Conservation (phyloP, 2,113 vertebrate species). For the Gorsachius goisagi region DNA sequence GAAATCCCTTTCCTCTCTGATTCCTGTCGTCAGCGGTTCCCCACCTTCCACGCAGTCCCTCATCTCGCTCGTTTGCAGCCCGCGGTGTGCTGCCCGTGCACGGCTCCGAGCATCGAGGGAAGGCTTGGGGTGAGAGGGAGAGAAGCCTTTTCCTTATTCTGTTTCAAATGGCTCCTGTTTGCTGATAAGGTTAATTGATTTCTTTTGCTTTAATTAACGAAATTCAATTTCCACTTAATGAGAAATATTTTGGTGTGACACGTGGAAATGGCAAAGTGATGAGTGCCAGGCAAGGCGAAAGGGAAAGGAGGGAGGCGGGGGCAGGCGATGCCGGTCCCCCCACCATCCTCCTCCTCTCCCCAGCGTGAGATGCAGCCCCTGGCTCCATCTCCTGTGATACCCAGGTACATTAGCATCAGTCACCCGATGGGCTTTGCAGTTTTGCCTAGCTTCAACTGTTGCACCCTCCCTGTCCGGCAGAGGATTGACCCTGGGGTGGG, state of each 20-base stretch:
- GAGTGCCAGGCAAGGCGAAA: background rate
- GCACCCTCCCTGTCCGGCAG: no score
- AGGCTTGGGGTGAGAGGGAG: background rate
- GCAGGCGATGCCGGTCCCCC: fast-evolving
- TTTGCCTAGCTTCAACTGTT: background rate
- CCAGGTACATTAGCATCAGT: fast-evolving
- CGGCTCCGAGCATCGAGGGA: background rate
- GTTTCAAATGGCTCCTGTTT: slow-evolving; percentile 66
- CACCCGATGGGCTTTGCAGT: background rate
- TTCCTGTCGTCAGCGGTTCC: background rate
- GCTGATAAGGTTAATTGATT: slow-evolving; percentile 80
- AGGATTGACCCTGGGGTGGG: background rate
- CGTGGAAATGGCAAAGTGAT: slow-evolving; percentile 55
- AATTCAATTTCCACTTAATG: slow-evolving; percentile 76
- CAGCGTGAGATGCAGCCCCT: fast-evolving
- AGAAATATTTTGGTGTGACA: slow-evolving; percentile 63
- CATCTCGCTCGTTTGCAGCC: background rate
- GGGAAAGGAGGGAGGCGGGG: background rate
- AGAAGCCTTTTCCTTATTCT: slow-evolving; percentile 33
- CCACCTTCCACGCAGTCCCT: background rate
- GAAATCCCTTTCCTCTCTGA: background rate
- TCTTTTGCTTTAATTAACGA: slow-evolving; percentile 80
- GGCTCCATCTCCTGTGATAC: background rate
- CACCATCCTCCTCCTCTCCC: background rate
- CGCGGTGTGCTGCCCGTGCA: background rate